A percentile compares a stretch with the other conserved stretches of the same genome.
Evolutionary conservation across 2,113 vertebrate species (phyloP).

Genomic region (Riparia riparia): DNA sequence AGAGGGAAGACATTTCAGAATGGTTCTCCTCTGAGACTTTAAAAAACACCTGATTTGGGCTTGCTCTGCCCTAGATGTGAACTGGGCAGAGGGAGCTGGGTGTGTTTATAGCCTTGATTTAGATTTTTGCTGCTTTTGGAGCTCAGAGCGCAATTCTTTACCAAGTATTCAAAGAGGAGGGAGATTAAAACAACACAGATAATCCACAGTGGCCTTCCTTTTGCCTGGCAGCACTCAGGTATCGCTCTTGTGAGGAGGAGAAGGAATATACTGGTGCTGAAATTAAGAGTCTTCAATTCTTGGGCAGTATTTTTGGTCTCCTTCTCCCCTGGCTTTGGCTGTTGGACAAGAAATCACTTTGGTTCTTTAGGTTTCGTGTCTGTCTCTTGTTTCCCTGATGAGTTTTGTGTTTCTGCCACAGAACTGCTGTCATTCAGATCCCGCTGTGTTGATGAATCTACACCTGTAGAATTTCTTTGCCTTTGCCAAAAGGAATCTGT

Average conservation of each 20-base stretch:
- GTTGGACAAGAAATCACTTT: neutral
- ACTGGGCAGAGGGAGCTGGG: neutral
- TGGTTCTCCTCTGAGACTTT: neutral
- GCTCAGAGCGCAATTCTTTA: neutral
- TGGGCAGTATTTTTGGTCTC: neutral
- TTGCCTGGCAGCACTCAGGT: neutral
- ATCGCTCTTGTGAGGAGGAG: neutral
- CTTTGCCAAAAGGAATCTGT: neutral
- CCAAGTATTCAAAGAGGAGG: neutral
- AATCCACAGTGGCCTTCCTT: neutral
- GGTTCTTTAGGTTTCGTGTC: neutral
- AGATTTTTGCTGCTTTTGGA: neutral
- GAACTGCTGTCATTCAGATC: neutral
- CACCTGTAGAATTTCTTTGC: neutral
- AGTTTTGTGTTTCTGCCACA: neutral
- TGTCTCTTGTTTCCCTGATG: neutral
- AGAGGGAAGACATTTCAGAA: neutral
- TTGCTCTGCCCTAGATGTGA: neutral
- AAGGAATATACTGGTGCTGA: neutral
- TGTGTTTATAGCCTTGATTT: neutral
- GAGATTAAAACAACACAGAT: fast-evolving
- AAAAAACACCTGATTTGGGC: neutral
- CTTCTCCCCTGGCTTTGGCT: neutral
- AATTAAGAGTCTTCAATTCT: neutral
- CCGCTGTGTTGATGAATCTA: neutral